These are phyloP conservation scores for Callithrix jacchus DNA, from an alignment of 2,113 vertebrate species.

Conservation along the genomic window DNA sequence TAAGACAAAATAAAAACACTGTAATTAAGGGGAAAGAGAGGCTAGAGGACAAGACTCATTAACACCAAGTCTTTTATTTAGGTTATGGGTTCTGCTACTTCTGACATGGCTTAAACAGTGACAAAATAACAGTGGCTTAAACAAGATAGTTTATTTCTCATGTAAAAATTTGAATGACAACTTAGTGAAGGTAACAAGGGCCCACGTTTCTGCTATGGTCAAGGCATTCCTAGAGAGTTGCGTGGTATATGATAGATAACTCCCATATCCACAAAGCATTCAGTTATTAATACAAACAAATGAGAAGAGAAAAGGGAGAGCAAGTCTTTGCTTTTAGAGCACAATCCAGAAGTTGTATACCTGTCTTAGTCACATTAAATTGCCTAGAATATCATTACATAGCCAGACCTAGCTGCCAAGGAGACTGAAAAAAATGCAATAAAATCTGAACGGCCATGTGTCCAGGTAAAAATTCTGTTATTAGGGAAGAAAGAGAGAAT, in stretches of 20 bases:
- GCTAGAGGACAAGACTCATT: neutral
- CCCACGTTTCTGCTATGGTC: neutral
- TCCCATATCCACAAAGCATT: neutral
- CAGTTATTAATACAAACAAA: neutral
- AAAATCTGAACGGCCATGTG: neutral
- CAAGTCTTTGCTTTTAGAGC: neutral
- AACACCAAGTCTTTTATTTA: neutral
- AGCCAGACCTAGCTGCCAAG: neutral
- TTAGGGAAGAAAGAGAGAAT: neutral
- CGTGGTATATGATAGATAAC: neutral
- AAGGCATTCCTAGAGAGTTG: neutral
- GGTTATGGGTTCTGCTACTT: neutral
- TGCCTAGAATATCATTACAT: neutral
- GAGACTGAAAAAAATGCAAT: constrained; percentile 20
- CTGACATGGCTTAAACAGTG: constrained; percentile 11
- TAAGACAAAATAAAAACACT: constrained; percentile 25
- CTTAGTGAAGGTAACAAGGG: neutral
- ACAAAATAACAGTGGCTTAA: neutral
- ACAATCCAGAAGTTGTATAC: neutral
- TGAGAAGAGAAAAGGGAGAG: neutral
- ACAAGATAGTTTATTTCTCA: neutral
- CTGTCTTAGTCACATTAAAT: neutral
- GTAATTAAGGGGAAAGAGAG: neutral
- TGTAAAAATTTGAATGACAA: neutral
- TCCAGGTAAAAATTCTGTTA: constrained; percentile 30